These are phyloP conservation scores for Xenus cinereus DNA, from an alignment of 2,113 vertebrate genomes.

Conservation along the genomic window DNA sequence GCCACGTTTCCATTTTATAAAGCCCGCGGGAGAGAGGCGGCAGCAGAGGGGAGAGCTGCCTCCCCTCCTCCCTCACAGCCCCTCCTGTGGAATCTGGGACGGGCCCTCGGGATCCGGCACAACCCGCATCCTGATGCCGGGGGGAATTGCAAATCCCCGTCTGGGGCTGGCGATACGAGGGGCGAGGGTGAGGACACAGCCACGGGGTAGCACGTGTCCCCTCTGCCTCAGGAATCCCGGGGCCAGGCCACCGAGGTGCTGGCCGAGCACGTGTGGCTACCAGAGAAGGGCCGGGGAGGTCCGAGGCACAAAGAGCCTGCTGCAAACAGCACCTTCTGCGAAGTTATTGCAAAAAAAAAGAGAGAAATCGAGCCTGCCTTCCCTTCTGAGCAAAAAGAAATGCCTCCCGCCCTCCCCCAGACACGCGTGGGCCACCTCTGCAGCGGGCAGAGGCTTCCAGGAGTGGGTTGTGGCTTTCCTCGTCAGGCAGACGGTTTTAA, in stretches of 20 bases:
- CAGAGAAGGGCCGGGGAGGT: neutral
- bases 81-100: slow-evolving; percentile 46
- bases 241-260: neutral
- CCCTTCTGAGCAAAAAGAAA: neutral
- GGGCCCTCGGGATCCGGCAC: neutral
- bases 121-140: neutral
- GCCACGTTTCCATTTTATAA: slow-evolving; percentile 35
- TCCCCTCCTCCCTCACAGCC: neutral
- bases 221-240: neutral
- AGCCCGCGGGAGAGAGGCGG: neutral
- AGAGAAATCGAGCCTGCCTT: neutral
- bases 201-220: neutral
- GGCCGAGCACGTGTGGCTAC: accelerated
- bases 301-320: accelerated
- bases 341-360: neutral
- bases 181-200: neutral
- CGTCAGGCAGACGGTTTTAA: neutral
- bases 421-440: accelerated
- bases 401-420: neutral
- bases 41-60: neutral
- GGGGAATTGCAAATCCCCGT: neutral
- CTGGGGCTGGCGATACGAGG: neutral
- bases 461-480: neutral
- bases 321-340: neutral
- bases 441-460: neutral